phyloP scores from a whole-genome alignment of 2,797 vertebrate genomes.

The Onychomys torridus region DNA sequence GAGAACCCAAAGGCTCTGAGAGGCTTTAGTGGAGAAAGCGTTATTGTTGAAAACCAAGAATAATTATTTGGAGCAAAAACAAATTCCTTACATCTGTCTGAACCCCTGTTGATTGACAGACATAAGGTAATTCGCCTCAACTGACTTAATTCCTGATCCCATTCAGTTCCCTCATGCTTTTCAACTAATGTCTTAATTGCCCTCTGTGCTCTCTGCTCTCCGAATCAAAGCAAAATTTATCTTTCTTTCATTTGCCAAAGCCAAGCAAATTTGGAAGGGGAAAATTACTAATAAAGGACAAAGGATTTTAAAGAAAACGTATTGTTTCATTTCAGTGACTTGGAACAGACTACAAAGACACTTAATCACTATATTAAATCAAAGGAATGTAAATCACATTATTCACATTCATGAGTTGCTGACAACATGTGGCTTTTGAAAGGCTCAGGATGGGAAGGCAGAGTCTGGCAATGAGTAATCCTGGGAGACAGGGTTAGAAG shows the following conservation, averaged over 20 bases:
- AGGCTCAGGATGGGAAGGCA: constrained; percentile 18
- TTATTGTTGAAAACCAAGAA: constrained; percentile 77
- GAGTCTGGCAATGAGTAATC: not conserved
- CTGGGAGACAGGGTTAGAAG: not conserved
- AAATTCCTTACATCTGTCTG: constrained; percentile 71
- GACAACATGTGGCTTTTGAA: constrained; percentile 65
- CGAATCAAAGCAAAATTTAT: constrained; percentile 85
- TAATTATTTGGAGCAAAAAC: constrained; percentile 75
- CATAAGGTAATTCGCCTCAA: constrained; percentile 79
- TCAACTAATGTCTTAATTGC: constrained; percentile 79
- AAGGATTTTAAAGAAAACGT: constrained; percentile 79
- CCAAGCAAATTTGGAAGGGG: constrained; percentile 68
- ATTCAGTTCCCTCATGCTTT: constrained; percentile 76
- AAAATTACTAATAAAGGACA: constrained; percentile 78
- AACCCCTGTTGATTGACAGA: constrained; percentile 77
- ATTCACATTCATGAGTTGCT: constrained; percentile 77
- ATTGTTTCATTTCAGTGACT: constrained; percentile 83
- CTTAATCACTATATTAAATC: constrained; percentile 83
- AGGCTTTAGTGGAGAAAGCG: not conserved
- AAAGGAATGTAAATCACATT: constrained; percentile 78
- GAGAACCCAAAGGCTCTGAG: not conserved
- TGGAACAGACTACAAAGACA: constrained; percentile 78
- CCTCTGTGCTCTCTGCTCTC: constrained; percentile 56
- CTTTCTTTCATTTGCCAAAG: constrained; percentile 80
- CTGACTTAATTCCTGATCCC: constrained; percentile 80